Evolutionary conservation across 2,113 vertebrate species (phyloP), one percentile per base, ranked within the genome.

Genomic region (Phrynosoma blainvillii): DNA sequence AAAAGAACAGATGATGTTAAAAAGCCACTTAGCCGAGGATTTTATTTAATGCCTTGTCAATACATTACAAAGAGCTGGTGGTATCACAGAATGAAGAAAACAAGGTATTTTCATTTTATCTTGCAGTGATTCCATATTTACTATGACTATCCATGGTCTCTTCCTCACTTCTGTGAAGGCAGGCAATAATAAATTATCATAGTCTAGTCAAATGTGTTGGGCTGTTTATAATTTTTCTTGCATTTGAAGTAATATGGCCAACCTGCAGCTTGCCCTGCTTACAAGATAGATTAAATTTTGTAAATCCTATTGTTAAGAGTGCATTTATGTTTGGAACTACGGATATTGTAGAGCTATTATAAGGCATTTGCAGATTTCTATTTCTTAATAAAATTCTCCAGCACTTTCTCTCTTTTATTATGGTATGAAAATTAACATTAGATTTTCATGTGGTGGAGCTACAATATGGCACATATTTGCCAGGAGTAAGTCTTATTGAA

Each of bases 121-220:
- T 90, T 90, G 5, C 54, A 89, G 32, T n/a, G 32, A 76, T 87
- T 95, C 89, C 56, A 62, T 32, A 66, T 52, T 77, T 81, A 4
- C 27, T 68, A 73, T 32, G 32, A 27, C 80, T 90, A 88, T 74
- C 36, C 42, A 68, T n/a, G 30, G 32, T 14, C 3, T 74, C 27
- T 80, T 23, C 23, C 8, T 74, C 47, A n/a, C 30, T 83, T 78
- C 75, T 87, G 0, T 65, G 30, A 23, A 70, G 47, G 78, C 81
- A 70, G 21, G 16, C 70, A 87, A 12, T 68, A 42, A 68, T 5
- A 74, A 40, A 27, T 79, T 78, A 30, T 87, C 47, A 79, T 36
- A 36, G 14, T 80, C 10, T 40, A 76, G 73, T 36, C 42, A 18
- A 59, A 36, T 79, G 4, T 5, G 23, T 70, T 86, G 54, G 59